Base-by-base conservation (phyloP, 2,797 vertebrate species). In the Manis crassicaudata region DNA sequence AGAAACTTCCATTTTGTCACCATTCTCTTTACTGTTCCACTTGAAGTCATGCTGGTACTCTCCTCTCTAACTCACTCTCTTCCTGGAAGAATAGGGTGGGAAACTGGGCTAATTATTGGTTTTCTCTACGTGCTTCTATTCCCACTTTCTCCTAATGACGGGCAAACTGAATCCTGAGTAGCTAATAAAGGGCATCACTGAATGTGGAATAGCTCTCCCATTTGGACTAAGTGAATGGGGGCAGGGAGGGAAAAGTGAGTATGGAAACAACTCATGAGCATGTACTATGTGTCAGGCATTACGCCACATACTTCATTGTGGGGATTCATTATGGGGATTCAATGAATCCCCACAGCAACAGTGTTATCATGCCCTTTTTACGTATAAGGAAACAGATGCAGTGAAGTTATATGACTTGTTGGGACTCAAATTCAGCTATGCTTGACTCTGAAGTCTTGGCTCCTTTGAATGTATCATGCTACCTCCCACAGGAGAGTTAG, bases 81-180 rank as follows among this genome's bases (percentile, higher is more conserved):
- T 56, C 83, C 72, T 93, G 72, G 90, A 94, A 96, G 58, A 86
- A 80, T 17, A 96, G 54, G 65, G 52, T 93, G 65, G 89, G 65
- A 94, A 97, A 83, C 20, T 92, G 68, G 68, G 46, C 90, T 97
- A 91, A 86, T 97, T 94, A 96, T 80, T 93, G 83, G 43, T 94
- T 94, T 93, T 88, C n/a, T 93, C 75, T 94, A 86, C 87, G 40
- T 88, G 89, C 20, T 88, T 97, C 95, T 91, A 80, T 93, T 87
- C 37, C 40, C n/a, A 94, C 52, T 92, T 23, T 83, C 52, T 88
- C 93, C 63, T 93, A 91, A 93, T 82, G 50, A 88, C 63, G 96
- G 73, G 23, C 25, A 94, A 86, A 90, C 85, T 86, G 37, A 77
- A 89, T 54, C 80, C 67, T 80, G 35, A 89, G 25, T 82, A 85